Conservation (phyloP, 1,140 invertebrate genomes). For the Cataglyphis hispanica region DNA sequence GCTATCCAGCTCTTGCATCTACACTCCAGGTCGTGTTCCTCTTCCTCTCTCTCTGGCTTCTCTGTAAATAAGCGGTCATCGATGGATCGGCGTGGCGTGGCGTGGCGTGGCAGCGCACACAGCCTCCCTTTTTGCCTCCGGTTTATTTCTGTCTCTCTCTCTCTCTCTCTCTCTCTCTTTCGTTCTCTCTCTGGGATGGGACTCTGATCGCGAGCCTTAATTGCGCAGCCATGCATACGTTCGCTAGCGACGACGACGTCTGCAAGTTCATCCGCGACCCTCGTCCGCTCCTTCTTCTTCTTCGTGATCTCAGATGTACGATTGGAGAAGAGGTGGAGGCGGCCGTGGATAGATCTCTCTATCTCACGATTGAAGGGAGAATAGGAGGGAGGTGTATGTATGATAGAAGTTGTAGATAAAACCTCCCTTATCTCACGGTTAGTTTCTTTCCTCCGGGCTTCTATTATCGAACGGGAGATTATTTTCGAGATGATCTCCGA, state of each 20-base stretch:
- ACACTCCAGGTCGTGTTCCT: constrained; percentile 74
- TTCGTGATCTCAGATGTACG: constrained; percentile 34
- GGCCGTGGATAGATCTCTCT: constrained; percentile 53
- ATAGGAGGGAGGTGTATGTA: not conserved
- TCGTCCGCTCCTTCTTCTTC: constrained; percentile 17
- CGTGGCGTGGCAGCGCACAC: constrained; percentile 43
- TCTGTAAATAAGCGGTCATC: constrained; percentile 83
- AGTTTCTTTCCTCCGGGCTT: constrained; percentile 20
- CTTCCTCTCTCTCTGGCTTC: constrained; percentile 56
- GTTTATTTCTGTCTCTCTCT: constrained; percentile 62
- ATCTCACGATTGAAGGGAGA: constrained; percentile 48
- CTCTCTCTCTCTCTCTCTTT: constrained; percentile 37
- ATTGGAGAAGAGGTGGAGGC: constrained; percentile 30
- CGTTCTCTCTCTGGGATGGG: constrained; percentile 29
- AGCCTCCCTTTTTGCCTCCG: constrained; percentile 9
- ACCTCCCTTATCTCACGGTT: constrained; percentile 33
- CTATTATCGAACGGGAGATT: constrained; percentile 39
- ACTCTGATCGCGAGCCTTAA: constrained; percentile 63
- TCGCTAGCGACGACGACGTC: constrained; percentile 49
- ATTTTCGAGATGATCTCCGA: constrained; percentile 42
- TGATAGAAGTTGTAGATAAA: constrained; percentile 39
- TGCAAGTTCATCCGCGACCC: constrained; percentile 47
- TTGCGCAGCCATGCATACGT: constrained; percentile 69
- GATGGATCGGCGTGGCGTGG: constrained; percentile 73
- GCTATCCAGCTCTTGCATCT: constrained; percentile 79